Evolutionary conservation across 2,888 invertebrate species (phyloP).

Genomic region (Cephus pygmeus): DNA sequence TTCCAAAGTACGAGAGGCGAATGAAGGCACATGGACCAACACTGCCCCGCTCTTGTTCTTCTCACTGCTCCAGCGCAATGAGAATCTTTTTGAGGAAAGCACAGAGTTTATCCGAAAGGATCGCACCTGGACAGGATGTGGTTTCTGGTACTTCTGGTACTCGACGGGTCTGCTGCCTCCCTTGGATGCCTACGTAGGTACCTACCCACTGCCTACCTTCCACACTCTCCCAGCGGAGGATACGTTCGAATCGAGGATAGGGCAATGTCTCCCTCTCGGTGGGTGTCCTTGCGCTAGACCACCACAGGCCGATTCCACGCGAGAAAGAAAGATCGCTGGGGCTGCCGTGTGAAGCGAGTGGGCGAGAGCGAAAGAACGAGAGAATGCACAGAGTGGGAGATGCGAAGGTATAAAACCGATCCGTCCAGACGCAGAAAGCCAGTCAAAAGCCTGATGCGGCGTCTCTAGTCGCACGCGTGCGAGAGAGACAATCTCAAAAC

Average conservation of each 20-base stretch:
- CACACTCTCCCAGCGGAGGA: not conserved
- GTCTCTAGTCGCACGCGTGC: slow-evolving; percentile 64
- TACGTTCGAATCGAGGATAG: not conserved
- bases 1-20: too few species aligned
- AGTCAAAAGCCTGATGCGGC: slow-evolving; percentile 63
- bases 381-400: slow-evolving; percentile 51
- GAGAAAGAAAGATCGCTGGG: slow-evolving; percentile 1
- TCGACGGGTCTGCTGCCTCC: not conserved
- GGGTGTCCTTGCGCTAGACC: slow-evolving; percentile 32
- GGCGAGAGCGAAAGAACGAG: slow-evolving; percentile 21
- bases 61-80: too few species aligned
- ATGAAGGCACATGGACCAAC: too few species aligned
- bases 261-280: slow-evolving; percentile 5
- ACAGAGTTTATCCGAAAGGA: not conserved
- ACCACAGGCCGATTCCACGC: not conserved
- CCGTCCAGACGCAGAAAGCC: slow-evolving; percentile 52
- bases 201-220: not conserved
- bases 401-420: slow-evolving; percentile 63
- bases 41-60: too few species aligned
- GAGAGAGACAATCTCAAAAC: slow-evolving; percentile 59
- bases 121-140: not conserved
- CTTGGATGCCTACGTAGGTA: not conserved
- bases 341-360: slow-evolving; percentile 15
- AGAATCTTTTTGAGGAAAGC: not conserved
- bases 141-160: not conserved